Base-by-base conservation (phyloP, 2,113 vertebrate genomes). In the Thamnophis sirtalis region DNA sequence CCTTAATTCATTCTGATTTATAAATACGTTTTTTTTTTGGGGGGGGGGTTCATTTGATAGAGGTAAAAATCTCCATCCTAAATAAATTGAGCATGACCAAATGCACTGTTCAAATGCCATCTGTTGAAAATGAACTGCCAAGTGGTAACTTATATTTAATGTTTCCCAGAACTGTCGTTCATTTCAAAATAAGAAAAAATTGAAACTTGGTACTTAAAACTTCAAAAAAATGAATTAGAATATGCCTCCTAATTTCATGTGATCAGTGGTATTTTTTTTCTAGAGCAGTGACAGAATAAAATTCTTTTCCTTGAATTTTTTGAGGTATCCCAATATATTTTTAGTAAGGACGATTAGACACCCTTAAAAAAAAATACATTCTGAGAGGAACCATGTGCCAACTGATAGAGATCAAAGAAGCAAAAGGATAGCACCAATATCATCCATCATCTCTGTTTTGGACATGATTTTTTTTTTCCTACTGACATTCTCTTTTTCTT, bases 111-210 rank as follows among this genome's bases (percentile, higher is more conserved):
- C 95, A 88, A 51, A 53, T 86, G 87, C 96, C 95, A 95, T 96
- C 95, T 96, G 95, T 92, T 95, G 93, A 94, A 96, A 95, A 95
- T 48, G 88, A 95, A 85, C 43, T 33, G 95, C 63, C 95, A 96
- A 94, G 95, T 94, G 96, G 94, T 91, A 87, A 95, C 87, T 48
- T 94, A 90, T 93, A 93, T 80, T 91, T 88, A 33, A 56, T 48
- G 84, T 89, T 49, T 9, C 73, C 96, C 43, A 55, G 4, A 1
- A 0, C 90, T 94, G 91, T 85, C 90, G 49, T 93, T 95, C 90
- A 91, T 24, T 95, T 85, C 55, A 93, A 21, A 89, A 24, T 87
- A 91, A 90, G 26, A 94, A 94, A 73, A 88, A 92, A 84, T 50
- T 33, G 48, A 92, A 48, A 84, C 53, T 1, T 90, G 51, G 0